Base-by-base conservation (phyloP, 2,113 vertebrate genomes). In the Tachuris rubrigastra region DNA sequence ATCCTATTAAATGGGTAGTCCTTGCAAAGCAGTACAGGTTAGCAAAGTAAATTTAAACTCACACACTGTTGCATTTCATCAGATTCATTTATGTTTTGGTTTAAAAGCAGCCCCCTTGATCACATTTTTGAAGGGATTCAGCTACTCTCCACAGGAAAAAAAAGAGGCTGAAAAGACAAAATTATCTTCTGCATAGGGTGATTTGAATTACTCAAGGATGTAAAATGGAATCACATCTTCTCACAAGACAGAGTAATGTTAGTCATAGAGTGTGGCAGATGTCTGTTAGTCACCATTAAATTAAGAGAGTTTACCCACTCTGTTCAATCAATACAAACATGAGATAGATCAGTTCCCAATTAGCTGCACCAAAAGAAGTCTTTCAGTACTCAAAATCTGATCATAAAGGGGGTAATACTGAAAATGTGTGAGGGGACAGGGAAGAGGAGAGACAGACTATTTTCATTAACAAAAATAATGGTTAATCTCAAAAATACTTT, bases 231-330 rank as follows among this genome's bases (percentile, higher is more conserved):
- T 84, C 82, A 55, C 67, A 71, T 75, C 90, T 90, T 92, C 76
- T 52, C 33, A 67, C 42, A 85, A 74, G 89, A 14, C 8, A 16
- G 56, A 74, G 49, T 41, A 75, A 65, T 41, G 9, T 60, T 92
- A 89, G 83, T 90, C 79, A 80, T 24, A 55, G 10, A 74, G 23
- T 44, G 71, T 60, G 44, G 76, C 76, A 93, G 86, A 91, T 93
- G 89, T 66, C 73, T 92, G 39, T 93, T 89, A 92, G 89, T 93
- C 91, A 95, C 68, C 83, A 75, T 71, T 83, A 84, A 59, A 92
- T 90, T 84, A 35, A 8, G 52, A 67, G 60, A 72, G n/a, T 74
- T 90, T 92, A 67, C 42, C 65, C 72, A 78, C 60, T 90, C 86
- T 84, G 12, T 72, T 92, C 67, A 78, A 86, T 68, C 59, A 73